These are phyloP conservation scores for Drosophila funebris DNA, from an alignment of 1,140 invertebrate genomes.

Conservation along the genomic window DNA sequence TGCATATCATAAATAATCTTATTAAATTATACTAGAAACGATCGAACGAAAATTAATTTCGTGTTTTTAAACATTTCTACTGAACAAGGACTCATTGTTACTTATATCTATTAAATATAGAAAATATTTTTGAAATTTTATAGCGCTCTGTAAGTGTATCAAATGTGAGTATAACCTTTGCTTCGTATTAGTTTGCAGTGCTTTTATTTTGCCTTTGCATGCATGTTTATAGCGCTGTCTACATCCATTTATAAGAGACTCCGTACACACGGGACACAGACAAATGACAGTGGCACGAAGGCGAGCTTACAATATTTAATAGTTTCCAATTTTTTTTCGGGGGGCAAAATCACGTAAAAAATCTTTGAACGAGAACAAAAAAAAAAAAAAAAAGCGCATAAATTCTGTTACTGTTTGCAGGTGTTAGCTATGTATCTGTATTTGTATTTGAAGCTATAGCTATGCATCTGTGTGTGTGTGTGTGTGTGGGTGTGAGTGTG, in stretches of 20 bases:
- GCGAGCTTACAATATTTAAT: conserved; percentile 26
- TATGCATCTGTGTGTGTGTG: neutral
- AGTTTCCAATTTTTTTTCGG: neutral
- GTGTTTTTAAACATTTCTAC: too few species aligned
- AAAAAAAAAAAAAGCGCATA: conserved; percentile 11
- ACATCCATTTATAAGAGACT: conserved; percentile 1
- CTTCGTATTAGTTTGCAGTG: too few species aligned
- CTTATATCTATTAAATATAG: too few species aligned
- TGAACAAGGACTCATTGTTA: too few species aligned
- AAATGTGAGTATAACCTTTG: too few species aligned
- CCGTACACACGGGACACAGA: conserved; percentile 8
- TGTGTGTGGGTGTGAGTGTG: neutral
- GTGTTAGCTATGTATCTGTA: neutral
- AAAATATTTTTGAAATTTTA: too few species aligned
- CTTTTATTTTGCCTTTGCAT: neutral
- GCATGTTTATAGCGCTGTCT: conserved; percentile 6
- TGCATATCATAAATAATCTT: too few species aligned
- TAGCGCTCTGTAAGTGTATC: too few species aligned
- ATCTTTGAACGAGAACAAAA: neutral
- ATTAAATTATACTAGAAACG: too few species aligned
- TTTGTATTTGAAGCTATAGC: neutral
- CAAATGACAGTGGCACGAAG: conserved; percentile 20
- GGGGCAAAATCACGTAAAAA: conserved; percentile 10
- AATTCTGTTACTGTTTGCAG: conserved; percentile 1
- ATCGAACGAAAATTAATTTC: too few species aligned